Base-by-base conservation (phyloP, 2,113 vertebrate genomes). In the Panthera tigris region DNA sequence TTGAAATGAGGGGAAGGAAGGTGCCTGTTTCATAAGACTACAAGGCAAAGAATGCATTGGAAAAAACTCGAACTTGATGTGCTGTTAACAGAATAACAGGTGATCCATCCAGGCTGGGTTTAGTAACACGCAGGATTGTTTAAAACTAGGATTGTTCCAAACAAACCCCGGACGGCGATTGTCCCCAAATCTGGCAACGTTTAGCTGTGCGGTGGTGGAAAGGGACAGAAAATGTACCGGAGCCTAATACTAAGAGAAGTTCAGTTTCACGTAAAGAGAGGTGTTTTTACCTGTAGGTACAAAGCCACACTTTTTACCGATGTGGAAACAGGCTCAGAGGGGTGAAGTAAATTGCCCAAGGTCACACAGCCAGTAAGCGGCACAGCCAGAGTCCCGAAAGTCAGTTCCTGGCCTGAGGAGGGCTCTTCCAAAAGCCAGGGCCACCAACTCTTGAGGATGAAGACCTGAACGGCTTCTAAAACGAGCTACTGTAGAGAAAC, bases 21-120 rank as follows among this genome's bases (percentile, higher is more conserved):
- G 55, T 92, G 79, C n/a, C 73, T 85, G 55, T 94, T 97, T 95
- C 76, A 78, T 74, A 94, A 96, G 79, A 95, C 93, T 96, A 66
- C 80, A 96, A 92, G 88, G 89, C 78, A 96, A 95, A 52, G 61
- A 97, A 93, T 82, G 68, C 33, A 36, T 66, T 89, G 78, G 65
- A 78, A 89, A 94, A 94, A 74, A 48, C 91, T 85, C 0, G 5
- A 95, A 33, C 36, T 95, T 87, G 48, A 61, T 95, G 79, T 87
- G 83, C 31, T 66, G 48, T 83, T 95, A 86, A 97, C 18, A 69
- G 55, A 83, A 78, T 61, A 96, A 63, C 85, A 95, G 66, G 71
- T 95, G 66, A 82, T 90, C 10, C 9, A 52, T 91, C 63, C 29
- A 86, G 81, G 31, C 36, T 87, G 45, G 15, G 8, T 25, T 94